A percentile compares a stretch with the other conserved stretches of the same genome.
phyloP scores from a whole-genome alignment of 2,888 invertebrate species.

The Cosmopolites sordidus region DNA sequence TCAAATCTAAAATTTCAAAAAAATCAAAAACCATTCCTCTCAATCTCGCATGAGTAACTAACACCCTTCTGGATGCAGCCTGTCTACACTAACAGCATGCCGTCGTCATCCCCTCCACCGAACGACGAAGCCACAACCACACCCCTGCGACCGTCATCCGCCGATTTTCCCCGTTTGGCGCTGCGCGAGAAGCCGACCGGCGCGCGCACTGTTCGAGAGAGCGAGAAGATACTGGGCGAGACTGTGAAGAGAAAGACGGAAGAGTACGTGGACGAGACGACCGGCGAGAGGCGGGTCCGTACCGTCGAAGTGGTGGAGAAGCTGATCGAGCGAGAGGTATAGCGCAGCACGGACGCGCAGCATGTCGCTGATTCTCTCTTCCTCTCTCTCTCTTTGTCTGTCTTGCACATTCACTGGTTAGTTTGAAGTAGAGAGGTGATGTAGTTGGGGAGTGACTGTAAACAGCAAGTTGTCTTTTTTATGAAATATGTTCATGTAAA shows the following conservation, averaged over 20 bases:
- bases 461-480: conserved; percentile 16
- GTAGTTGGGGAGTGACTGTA: conserved; percentile 5
- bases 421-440: conserved; percentile 31
- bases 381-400: conserved; percentile 10
- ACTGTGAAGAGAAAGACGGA: conserved; percentile 82
- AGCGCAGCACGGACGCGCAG: conserved; percentile 33
- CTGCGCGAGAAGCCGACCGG: conserved; percentile 77
- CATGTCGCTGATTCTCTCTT: conserved; percentile 35
- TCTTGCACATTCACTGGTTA: conserved; percentile 36
- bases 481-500: too few species aligned
- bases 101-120: conserved; percentile 48
- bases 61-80: conserved; percentile 22
- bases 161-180: conserved; percentile 78
- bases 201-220: conserved; percentile 79
- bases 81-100: conserved; percentile 33
- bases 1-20: too few species aligned
- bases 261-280: conserved; percentile 80
- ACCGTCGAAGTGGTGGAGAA: conserved; percentile 93
- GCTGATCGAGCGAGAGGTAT: conserved; percentile 93
- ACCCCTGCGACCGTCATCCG: conserved; percentile 58
- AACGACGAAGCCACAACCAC: conserved; percentile 51
- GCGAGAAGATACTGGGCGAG: conserved; percentile 85
- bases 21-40: background rate
- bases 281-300: conserved; percentile 81
- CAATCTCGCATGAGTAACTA: background rate